Evolutionary conservation across 1,140 invertebrate genomes (phyloP).

Genomic region (Tetramorium parvispinum): DNA sequence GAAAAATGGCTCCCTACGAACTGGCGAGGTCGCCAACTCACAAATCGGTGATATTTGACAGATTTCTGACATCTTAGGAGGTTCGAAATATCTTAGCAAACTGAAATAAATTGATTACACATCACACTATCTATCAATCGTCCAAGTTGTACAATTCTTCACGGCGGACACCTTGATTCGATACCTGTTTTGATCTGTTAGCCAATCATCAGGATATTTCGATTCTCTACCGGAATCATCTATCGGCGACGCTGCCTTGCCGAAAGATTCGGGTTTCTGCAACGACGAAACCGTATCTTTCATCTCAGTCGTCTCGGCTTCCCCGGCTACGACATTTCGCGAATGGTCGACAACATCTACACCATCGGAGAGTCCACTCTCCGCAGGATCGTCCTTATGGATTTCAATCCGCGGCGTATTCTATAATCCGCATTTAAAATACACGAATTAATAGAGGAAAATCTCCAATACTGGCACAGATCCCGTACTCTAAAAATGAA

Average conservation of each 20-base stretch:
- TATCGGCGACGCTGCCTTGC: slow-evolving; percentile 42
- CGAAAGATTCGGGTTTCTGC: slow-evolving; percentile 65
- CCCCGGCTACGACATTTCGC: not conserved
- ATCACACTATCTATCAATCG: not conserved
- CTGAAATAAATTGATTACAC: slow-evolving; percentile 27
- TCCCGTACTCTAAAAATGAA: no score
- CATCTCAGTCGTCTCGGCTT: not conserved
- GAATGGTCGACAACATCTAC: slow-evolving; percentile 60
- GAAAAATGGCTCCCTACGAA: slow-evolving; percentile 62
- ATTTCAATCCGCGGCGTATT: slow-evolving; percentile 25
- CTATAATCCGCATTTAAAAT: slow-evolving; percentile 3
- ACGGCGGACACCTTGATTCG: not conserved
- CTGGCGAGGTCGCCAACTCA: slow-evolving; percentile 12
- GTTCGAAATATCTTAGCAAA: slow-evolving; percentile 54
- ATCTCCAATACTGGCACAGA: no score
- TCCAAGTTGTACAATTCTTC: not conserved
- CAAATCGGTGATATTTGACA: slow-evolving; percentile 24
- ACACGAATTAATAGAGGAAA: not conserved
- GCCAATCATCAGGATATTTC: slow-evolving; percentile 40
- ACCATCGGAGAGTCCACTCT: not conserved
- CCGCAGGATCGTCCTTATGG: not conserved
- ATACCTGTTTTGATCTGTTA: slow-evolving; percentile 35
- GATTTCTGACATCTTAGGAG: slow-evolving; percentile 47
- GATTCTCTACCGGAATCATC: slow-evolving; percentile 21
- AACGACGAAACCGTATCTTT: not conserved